Base-by-base conservation (phyloP, 2,113 vertebrate species). In the Muntiacus reevesi region DNA sequence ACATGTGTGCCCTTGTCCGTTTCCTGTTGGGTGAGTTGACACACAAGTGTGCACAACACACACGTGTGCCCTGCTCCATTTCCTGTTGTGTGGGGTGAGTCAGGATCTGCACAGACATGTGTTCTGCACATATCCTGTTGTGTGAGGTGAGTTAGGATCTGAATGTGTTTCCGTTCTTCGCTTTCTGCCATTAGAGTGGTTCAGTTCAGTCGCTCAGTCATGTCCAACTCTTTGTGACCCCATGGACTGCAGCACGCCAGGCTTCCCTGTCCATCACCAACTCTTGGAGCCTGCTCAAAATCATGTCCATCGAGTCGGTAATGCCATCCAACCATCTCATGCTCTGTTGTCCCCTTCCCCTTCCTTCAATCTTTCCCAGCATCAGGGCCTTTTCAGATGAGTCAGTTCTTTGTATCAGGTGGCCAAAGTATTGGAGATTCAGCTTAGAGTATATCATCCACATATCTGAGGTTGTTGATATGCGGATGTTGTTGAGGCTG, bases 11-110 rank as follows among this genome's bases (percentile, higher is more conserved):
- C 23, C 67, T 25, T 52, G 15, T 54, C 50, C 4, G 0, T 16
- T 13, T 2, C 2, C 5, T 74, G 10, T 74, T 74, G n/a, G 5
- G n/a, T 23, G n/a, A 40, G 67, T 71, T 10, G 36, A 17, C 6
- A 19, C n/a, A 54, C 28, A 6, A n/a, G 1, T 1, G 27, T 27
- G n/a, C 30, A 28, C 5, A 3, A 23, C 23, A 47, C 47, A 8
- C 1, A 21, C 9, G 0, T 6, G 27, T 74, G 67, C 14, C 28
- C 45, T n/a, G n/a, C 19, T 45, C 36, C 9, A 1, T 16, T 16
- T 2, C 2, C 12, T 74, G n/a, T 40, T 74, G 67, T 55, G 54
- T 55, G 54, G 54, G 7, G 54, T 55, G 54, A 55, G 54, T 55
- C 54, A 55, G 54, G 54, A 55, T 8, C 43, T 0, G 1, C n/a